Base-by-base conservation (phyloP, 2,888 invertebrate genomes). In the Conops quadrifasciatus region DNA sequence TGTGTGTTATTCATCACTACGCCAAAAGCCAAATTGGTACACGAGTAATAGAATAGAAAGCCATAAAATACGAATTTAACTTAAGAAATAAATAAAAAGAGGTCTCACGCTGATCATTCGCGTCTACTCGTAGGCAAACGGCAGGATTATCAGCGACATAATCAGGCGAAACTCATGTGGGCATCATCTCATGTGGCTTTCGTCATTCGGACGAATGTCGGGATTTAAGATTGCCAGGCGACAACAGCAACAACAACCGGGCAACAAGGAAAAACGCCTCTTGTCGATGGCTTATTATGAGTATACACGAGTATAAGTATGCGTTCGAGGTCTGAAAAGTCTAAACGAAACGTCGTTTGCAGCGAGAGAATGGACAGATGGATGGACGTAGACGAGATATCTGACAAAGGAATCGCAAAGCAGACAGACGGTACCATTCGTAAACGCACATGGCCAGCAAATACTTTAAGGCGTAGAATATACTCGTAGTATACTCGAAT, bases 101-200 rank as follows among this genome's bases (percentile, higher is more conserved):
- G 81, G 80, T 81, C 76, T 74, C 75, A 67, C 71, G 79, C 82
- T 78, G 79, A 82, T 83, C 82, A 78, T 79, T 80, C 78, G 81
- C 77, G 77, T 70, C 36, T 49, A 1, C 15, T 56, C 24, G 36
- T 65, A 51, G 43, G 43, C 21, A 58, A 67, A 67, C 71, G 47
- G 28, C 19, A 53, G 16, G 16, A 58, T 30, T 36, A 67, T 67
- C 62, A 36, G 16, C 13, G 51, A 28, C 36, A 36, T 62, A 60
- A 68, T 60, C 68, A 62, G 36, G 21, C 36, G n/a, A 62, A 51
- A 62, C 49, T 19, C 68, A 51, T 68, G 68, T 68, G 68, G 68
- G 68, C 58, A 64, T 58, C 45, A 63, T 24, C 15, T 47, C n/a
- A n/a, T 19, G 63, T 45, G 36, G 15, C n/a, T 30, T 36, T 36